Percentiles rank a stretch among this genome's conserved stretches.
Evolutionary conservation across 2,888 invertebrate species (phyloP).

Genomic region (Tiliacea citrago): DNA sequence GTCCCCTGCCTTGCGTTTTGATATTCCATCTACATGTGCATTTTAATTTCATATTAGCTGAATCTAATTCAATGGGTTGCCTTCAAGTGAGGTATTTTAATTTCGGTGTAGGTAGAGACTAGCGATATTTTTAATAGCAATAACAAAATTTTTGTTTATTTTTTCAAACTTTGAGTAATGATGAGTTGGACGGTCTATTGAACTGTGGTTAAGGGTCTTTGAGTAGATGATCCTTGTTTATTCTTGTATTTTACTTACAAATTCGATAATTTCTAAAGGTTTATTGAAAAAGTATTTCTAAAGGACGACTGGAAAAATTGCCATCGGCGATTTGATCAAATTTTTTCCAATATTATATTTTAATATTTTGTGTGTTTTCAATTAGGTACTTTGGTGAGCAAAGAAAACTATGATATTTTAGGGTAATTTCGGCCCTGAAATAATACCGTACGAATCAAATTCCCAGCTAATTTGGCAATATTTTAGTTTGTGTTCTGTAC

Average conservation of each 20-base stretch:
- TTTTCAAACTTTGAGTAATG: background rate
- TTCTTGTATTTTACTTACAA: background rate
- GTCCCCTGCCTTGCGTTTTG: conserved; percentile 32
- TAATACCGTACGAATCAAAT: too few relatives aligned
- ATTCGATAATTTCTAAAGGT: conserved; percentile 13
- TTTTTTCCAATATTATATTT: background rate
- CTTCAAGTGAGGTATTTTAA: conserved; percentile 35
- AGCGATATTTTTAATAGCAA: conserved; percentile 2
- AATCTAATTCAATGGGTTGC: conserved; percentile 45
- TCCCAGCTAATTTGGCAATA: too few relatives aligned
- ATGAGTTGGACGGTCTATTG: background rate
- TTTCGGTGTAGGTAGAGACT: conserved; percentile 5
- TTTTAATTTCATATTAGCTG: conserved; percentile 62
- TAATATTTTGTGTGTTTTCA: conserved; percentile 4
- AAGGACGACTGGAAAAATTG: background rate
- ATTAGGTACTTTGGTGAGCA: background rate
- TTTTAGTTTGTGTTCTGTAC: too few relatives aligned
- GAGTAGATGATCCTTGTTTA: background rate
- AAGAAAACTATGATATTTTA: background rate
- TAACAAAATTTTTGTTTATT: background rate
- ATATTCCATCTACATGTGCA: conserved; percentile 21
- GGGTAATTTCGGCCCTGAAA: too few relatives aligned
- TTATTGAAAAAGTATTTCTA: background rate
- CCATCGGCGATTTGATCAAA: background rate
- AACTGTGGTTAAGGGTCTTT: background rate